A percentile compares a stretch with the other conserved stretches of the same genome.
Conservation (phyloP, 2,113 vertebrate species). For the Otis tarda region DNA sequence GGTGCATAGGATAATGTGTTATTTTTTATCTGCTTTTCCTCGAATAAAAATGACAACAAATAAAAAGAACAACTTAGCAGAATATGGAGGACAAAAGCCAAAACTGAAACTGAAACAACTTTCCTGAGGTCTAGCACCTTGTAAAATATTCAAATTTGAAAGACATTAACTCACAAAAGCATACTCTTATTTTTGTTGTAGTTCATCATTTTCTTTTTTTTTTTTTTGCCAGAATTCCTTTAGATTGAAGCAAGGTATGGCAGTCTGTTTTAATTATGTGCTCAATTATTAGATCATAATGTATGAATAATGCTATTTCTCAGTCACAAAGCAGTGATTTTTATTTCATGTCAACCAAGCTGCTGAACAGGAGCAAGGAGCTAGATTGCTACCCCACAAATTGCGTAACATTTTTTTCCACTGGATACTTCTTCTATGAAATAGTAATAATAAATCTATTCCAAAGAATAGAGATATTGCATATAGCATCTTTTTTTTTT, state of each 20-base stretch:
- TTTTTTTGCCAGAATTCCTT: background rate
- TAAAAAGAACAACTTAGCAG: background rate
- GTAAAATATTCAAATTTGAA: background rate
- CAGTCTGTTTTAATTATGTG: background rate
- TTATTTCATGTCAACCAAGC: background rate
- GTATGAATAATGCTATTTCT: background rate
- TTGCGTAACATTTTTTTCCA: background rate
- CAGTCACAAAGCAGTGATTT: background rate
- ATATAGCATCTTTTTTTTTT: background rate
- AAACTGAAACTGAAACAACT: background rate
- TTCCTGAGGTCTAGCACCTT: background rate
- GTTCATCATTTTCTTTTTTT: background rate
- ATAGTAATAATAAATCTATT: background rate
- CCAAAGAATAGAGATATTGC: background rate
- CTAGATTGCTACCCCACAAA: background rate
- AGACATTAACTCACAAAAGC: background rate
- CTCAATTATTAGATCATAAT: background rate
- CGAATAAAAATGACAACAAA: background rate
- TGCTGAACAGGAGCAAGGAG: background rate
- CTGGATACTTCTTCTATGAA: background rate
- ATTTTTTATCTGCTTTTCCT: background rate
- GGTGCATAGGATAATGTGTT: background rate
- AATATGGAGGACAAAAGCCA: background rate
- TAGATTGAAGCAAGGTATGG: background rate
- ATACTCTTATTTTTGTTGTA: background rate